Conservation (phyloP, 1,140 invertebrate species). For the Drosophila ambigua region DNA sequence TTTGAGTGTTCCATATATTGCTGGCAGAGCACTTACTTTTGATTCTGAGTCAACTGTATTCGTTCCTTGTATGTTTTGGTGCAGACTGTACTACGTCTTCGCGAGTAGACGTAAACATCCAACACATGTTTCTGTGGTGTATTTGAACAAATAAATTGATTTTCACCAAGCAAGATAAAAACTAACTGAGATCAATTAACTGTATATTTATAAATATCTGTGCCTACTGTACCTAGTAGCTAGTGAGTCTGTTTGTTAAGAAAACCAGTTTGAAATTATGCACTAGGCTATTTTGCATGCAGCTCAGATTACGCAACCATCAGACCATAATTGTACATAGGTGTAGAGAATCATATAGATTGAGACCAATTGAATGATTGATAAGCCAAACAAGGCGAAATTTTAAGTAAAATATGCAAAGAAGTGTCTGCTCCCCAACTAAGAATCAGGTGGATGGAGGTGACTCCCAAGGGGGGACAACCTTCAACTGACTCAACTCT, state of each 20-base stretch:
- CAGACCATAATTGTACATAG: conserved; percentile 33
- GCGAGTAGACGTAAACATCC: not conserved
- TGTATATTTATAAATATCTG: not conserved
- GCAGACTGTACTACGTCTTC: not conserved
- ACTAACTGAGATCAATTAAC: too few relatives aligned
- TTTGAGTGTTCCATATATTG: not conserved
- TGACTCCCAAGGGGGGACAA: not conserved
- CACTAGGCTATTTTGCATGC: conserved; percentile 49
- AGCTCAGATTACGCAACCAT: conserved; percentile 47
- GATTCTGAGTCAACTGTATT: not conserved
- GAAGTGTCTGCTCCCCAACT: conserved; percentile 80
- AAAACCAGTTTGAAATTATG: conserved; percentile 47
- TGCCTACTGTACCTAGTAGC: not conserved
- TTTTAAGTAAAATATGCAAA: conserved; percentile 2
- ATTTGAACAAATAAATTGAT: not conserved
- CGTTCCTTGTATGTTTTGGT: conserved; percentile 1
- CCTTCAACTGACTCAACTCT: conserved; percentile 74
- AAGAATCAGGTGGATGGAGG: conserved; percentile 55
- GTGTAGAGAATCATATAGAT: conserved; percentile 26
- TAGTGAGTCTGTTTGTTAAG: not conserved
- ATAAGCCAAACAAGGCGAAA: conserved; percentile 16
- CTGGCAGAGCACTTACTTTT: too few relatives aligned
- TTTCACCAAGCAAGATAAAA: too few relatives aligned
- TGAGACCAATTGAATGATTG: conserved; percentile 33
- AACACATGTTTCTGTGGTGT: not conserved